Base-by-base conservation (phyloP, 1,140 invertebrate species). In the Dreissena rostriformis region DNA sequence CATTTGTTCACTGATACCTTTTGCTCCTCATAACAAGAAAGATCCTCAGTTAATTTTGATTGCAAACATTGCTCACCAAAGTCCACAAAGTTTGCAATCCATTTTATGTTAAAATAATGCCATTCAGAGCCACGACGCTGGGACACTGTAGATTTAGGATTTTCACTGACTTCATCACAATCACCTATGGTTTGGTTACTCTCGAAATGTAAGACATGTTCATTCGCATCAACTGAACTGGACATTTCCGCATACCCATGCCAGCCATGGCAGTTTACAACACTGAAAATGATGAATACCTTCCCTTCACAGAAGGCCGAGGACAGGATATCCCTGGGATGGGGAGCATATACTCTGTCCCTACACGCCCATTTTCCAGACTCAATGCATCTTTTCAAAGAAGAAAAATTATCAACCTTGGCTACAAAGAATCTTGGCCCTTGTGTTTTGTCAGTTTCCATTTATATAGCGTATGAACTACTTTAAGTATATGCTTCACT, bases 211-310 rank as follows among this genome's bases (percentile, higher is more conserved):
- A 8, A 39, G 39, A 39, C 8, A 39, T 39, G 39, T 39, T 39
- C 39, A 39, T 39, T 39, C 39, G 39, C 39, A 39, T 39, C 39
- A 5, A 24, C 19, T 39, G 26, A n/a, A 39, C 63, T 73, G n/a
- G 73, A 51, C 86, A 90, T 89, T 71, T 86, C 73, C 29, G 84
- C 86, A 73, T 87, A 90, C 24, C 91, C 91, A 88, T 91, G 91
- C 90, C 90, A 91, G 52, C 91, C 91, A 89, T 89, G 89, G 28
- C 86, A 88, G 76, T 90, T 90, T 73, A 88, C 90, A 29, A 91
- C 91, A 88, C 91, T 91, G 71, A 89, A 91, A 24, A 91, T 85
- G 14, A 91, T 78, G 17, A 89, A 71, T 29, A 91, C 90, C 61
- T 55, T 76, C 0, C 88, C 80, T n/a, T 84, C 61, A 10, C 61